Percentiles rank a stretch among this genome's conserved stretches.
Evolutionary conservation across 2,113 vertebrate genomes (phyloP).

Genomic region (Halcyon senegalensis): DNA sequence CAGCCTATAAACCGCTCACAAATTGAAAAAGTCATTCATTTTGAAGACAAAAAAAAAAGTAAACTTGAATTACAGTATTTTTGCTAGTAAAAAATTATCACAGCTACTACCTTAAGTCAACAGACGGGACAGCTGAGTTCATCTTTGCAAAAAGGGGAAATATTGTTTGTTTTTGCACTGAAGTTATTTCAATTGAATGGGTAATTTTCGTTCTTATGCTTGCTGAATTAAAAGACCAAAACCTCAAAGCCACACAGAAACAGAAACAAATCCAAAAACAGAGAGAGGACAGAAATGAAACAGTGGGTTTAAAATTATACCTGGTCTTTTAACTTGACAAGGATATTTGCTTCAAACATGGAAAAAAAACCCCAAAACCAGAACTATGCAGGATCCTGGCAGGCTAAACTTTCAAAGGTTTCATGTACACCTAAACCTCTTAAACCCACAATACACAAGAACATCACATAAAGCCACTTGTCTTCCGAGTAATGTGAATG

Average conservation of each 20-base stretch:
- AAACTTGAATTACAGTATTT: neutral
- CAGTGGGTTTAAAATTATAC: rapidly evolving
- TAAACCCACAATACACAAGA: neutral
- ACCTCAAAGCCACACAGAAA: neutral
- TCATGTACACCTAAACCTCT: neutral
- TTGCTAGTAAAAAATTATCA: neutral
- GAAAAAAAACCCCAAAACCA: neutral
- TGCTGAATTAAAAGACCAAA: neutral
- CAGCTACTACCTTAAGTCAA: neutral
- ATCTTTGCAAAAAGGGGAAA: neutral
- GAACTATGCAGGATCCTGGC: neutral
- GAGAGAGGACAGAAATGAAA: neutral
- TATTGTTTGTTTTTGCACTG: neutral
- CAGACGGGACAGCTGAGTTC: neutral
- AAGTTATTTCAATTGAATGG: neutral
- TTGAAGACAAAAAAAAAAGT: neutral
- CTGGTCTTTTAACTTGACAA: neutral
- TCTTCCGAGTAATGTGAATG: neutral
- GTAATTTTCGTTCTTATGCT: neutral
- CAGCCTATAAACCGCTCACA: neutral
- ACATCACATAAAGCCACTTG: neutral
- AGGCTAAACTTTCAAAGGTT: neutral
- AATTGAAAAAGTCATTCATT: neutral
- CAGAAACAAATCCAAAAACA: neutral
- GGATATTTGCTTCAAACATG: rapidly evolving